phyloP scores from a whole-genome alignment of 2,113 vertebrate genomes.

The Bufo bufo region DNA sequence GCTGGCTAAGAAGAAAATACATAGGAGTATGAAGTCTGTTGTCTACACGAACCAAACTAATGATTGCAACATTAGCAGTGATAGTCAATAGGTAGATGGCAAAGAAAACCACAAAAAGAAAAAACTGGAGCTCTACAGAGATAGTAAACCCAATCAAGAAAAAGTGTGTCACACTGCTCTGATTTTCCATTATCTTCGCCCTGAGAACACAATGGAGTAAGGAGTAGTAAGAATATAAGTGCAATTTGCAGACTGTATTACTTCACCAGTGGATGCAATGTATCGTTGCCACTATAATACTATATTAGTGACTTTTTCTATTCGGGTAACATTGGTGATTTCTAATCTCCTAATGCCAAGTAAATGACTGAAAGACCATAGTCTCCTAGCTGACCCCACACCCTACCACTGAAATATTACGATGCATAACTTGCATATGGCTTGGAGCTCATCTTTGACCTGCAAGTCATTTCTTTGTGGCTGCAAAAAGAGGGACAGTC shows the following conservation, averaged over 20 bases:
- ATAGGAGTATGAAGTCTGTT: slow-evolving; percentile 58
- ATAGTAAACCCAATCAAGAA: slow-evolving; percentile 49
- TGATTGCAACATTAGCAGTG: slow-evolving; percentile 57
- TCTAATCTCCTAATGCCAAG: too few relatives aligned
- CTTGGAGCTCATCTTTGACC: too few relatives aligned
- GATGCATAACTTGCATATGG: too few relatives aligned
- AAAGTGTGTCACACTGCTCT: slow-evolving; percentile 49
- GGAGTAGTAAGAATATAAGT: background rate
- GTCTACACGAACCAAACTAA: slow-evolving; percentile 54
- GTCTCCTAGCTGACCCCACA: too few relatives aligned
- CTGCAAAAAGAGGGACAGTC: too few relatives aligned
- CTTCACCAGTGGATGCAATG: background rate
- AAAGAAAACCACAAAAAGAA: slow-evolving; percentile 51
- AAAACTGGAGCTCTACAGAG: slow-evolving; percentile 39
- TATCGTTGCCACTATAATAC: too few relatives aligned
- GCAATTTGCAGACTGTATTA: background rate
- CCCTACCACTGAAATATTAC: too few relatives aligned
- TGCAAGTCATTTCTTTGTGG: too few relatives aligned
- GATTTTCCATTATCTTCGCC: slow-evolving; percentile 53
- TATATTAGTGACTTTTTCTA: background rate
- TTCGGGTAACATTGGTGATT: too few relatives aligned
- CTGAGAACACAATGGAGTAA: slow-evolving; percentile 19
- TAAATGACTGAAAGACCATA: too few relatives aligned
- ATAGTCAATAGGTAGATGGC: slow-evolving; percentile 48
- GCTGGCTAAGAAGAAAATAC: slow-evolving; percentile 63